phyloP scores from a whole-genome alignment of 1,140 invertebrate genomes.

The Delia radicum region DNA sequence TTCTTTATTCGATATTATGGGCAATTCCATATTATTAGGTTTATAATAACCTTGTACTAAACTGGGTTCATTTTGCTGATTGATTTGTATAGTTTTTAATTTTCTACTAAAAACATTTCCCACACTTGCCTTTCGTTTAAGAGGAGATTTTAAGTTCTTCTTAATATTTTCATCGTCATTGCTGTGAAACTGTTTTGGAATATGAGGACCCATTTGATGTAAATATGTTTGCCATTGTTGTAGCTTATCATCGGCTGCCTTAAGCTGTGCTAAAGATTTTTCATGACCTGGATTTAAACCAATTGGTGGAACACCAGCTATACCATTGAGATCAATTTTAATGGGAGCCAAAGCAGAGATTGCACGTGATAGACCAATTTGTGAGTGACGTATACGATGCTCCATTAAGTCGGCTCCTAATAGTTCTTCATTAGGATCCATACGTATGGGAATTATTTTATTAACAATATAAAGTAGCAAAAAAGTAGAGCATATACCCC shows the following conservation, averaged over 20 bases:
- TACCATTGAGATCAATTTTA: conserved; percentile 55
- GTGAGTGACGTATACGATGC: conserved; percentile 66
- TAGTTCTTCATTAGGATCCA: conserved; percentile 80
- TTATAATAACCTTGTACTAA: conserved; percentile 35
- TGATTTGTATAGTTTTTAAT: conserved; percentile 31
- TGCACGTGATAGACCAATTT: conserved; percentile 63
- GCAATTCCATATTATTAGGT: conserved; percentile 40
- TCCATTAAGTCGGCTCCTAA: conserved; percentile 86
- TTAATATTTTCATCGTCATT: conserved; percentile 28
- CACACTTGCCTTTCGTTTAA: conserved; percentile 18
- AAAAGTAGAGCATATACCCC: conserved; percentile 72
- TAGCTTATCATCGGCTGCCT: conserved; percentile 48
- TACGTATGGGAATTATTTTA: conserved; percentile 76
- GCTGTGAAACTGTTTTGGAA: conserved; percentile 27
- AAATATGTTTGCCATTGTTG: conserved; percentile 50
- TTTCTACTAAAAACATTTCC: conserved; percentile 40
- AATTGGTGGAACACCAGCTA: conserved; percentile 57
- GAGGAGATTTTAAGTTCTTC: conserved; percentile 14
- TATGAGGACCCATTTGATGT: conserved; percentile 37
- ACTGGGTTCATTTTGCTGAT: neutral
- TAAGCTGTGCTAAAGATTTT: conserved; percentile 57
- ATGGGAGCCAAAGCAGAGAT: conserved; percentile 62
- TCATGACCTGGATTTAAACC: conserved; percentile 62
- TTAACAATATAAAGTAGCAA: conserved; percentile 75
- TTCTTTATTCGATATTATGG: conserved; percentile 26